Evolutionary conservation across 2,888 invertebrate species (phyloP), one percentile per base, ranked within the genome.

Genomic region (Erebia epiphron): DNA sequence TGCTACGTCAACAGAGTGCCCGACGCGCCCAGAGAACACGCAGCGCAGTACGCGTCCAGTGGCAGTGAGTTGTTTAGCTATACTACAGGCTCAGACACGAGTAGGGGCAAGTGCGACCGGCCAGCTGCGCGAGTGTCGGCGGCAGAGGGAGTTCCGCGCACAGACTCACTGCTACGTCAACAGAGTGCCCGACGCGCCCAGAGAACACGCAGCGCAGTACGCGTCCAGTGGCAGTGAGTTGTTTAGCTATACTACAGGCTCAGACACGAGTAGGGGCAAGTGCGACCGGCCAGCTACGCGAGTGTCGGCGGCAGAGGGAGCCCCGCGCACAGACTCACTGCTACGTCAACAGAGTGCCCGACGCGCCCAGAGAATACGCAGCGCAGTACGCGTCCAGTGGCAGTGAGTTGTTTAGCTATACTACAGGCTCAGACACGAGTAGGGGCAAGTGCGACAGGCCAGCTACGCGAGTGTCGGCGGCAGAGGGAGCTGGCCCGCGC

Each of bases 181-280:
- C 79, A 79, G 83, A 11, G 82, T 83, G 68, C 85, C 84, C 1
- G 81, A 76, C 43, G 64, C 74, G 8, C 70, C 81, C 18, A 73
- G 75, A 68, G 80, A 93, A 67, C 80, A 78, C 76, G 81, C 82
- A 74, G 68, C 78, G 73, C 95, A 95, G 82, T 95, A 95, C 82
- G 95, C 95, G 41, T 95, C 95, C 50, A 96, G 95, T 83, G 95
- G 95, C 80, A 94, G 95, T 95, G 78, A 93, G 95, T 13, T 50
- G 18, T 8, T 10, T 1, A 16, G 13, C 1, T 11, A 1, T 26
- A 26, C 26, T 26, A 26, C 7, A 35, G 0, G 0, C 35, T 35
- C 35, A 35, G 7, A 35, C 35, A 35, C 0, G 7, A 0, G 35
- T 5, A 35, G 35, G 35, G 35, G 35, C 7, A 35, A 35, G 35